phyloP scores from a whole-genome alignment of 2,888 invertebrate species.

The Mesorhabditis spiculigera region DNA sequence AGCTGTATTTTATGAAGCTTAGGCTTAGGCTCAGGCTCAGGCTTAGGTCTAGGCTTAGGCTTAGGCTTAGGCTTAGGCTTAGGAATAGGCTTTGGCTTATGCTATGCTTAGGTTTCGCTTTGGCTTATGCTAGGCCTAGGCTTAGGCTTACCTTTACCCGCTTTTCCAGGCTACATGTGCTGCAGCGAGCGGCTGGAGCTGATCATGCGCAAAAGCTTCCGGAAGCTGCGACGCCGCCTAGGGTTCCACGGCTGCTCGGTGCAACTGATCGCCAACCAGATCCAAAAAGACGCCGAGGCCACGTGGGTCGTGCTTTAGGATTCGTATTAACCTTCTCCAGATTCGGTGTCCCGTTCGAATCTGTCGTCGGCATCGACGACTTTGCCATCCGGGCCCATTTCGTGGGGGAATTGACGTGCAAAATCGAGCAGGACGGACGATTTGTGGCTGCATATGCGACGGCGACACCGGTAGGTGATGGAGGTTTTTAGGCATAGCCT shows the following conservation, averaged over 20 bases:
- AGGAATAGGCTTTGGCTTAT: too few relatives aligned
- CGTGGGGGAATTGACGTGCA: slow-evolving; percentile 33
- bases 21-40: too few relatives aligned
- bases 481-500: not conserved
- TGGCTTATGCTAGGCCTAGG: too few relatives aligned
- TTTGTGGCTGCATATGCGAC: slow-evolving; percentile 23
- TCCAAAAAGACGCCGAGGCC: slow-evolving; percentile 27
- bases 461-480: slow-evolving; percentile 4
- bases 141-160: too few relatives aligned
- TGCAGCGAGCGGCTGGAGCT: slow-evolving; percentile 32
- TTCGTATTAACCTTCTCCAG: slow-evolving; percentile 17
- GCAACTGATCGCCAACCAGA: slow-evolving; percentile 18
- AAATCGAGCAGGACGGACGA: slow-evolving; percentile 26
- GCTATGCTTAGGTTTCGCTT: too few relatives aligned
- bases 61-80: too few relatives aligned
- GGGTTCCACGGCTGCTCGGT: slow-evolving; percentile 16
- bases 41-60: too few relatives aligned
- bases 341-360: slow-evolving; percentile 37
- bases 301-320: slow-evolving; percentile 17
- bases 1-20: not conserved
- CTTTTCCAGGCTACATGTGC: slow-evolving; percentile 24
- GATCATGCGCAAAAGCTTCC: slow-evolving; percentile 30
- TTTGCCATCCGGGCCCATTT: slow-evolving; percentile 31
- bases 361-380: slow-evolving; percentile 28
- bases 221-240: slow-evolving; percentile 17